These are phyloP conservation scores for Cololabis saira DNA, from an alignment of 2,113 vertebrate species.

Conservation along the genomic window DNA sequence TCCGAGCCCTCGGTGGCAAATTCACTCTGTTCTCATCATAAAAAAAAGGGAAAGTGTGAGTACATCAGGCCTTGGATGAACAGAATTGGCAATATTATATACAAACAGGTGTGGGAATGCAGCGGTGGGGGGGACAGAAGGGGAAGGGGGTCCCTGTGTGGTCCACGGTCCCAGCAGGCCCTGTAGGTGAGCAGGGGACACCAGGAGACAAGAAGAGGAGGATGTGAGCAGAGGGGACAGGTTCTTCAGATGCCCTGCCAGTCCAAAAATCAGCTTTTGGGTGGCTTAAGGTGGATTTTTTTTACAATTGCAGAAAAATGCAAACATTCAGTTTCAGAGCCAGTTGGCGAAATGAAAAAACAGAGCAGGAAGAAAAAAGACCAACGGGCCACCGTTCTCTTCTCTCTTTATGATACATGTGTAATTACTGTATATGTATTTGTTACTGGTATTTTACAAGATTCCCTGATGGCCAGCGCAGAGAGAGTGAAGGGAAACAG, in stretches of 20 bases:
- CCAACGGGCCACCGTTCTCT: slow-evolving; percentile 27
- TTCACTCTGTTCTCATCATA: slow-evolving; percentile 52
- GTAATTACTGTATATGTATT: slow-evolving; percentile 60
- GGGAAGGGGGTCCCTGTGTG: slow-evolving; percentile 27
- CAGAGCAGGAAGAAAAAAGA: slow-evolving; percentile 23
- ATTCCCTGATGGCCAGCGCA: slow-evolving; percentile 78
- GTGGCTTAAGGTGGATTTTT: slow-evolving; percentile 18
- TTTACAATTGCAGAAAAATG: slow-evolving; percentile 24
- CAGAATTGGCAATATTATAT: slow-evolving; percentile 73
- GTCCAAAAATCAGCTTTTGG: neutral
- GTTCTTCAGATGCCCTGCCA: slow-evolving; percentile 12
- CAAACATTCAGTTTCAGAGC: slow-evolving; percentile 39
- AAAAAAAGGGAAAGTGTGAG: slow-evolving; percentile 40
- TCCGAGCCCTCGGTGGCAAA: slow-evolving; percentile 34
- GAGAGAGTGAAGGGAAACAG: slow-evolving; percentile 31
- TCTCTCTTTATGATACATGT: slow-evolving; percentile 67
- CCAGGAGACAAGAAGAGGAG: neutral
- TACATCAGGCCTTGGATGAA: slow-evolving; percentile 59
- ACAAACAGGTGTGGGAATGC: slow-evolving; percentile 66
- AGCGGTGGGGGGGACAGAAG: slow-evolving; percentile 16
- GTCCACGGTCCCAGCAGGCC: slow-evolving; percentile 57
- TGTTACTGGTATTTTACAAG: slow-evolving; percentile 71
- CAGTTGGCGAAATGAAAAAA: slow-evolving; percentile 33
- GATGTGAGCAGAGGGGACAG: neutral
- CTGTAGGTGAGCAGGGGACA: slow-evolving; percentile 5